Base-by-base conservation (phyloP, 64 coral and sea anemone species). In the Platygyra sinensis region DNA sequence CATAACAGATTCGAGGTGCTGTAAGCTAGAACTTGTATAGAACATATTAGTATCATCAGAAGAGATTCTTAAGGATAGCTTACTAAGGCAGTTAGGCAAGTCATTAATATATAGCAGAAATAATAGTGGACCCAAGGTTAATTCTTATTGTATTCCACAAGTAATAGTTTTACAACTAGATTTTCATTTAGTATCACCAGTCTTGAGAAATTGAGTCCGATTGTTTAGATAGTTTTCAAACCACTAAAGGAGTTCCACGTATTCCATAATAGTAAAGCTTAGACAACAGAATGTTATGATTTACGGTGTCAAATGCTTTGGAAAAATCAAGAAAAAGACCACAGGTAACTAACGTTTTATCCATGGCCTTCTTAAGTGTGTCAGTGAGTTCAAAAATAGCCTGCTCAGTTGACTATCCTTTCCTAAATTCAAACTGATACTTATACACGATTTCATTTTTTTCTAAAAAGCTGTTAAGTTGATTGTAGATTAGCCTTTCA, bases 41-140 rank as follows among this genome's bases (percentile, higher is more conserved):
- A 74, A 87, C 11, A 60, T 87, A 59, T 87, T 87, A 30, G 63
- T 87, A 74, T 87, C 67, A 32, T 87, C 85, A 73, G 85, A 67
- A 87, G 73, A 87, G 18, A 87, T 87, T 74, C 85, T 87, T 15
- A 87, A 87, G 27, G 32, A 52, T 28, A 87, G 32, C 42, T 36
- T 19, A 14, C 5, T 74, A 30, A 36, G 74, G 16, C 32, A 87
- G 38, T 87, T 52, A 10, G 30, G 69, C 29, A 75, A 61, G 46
- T 75, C 46, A 74, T 87, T 87, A 25, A 87, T 52, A 33, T 87
- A 87, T 74, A 87, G 22, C 16, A 87, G 86, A 55, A 87, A 87
- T 13, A 87, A 24, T 24, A 87, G 30, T 27, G 86, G 86, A 14
- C 86, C 86, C 33, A 74, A 30, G 24, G 67, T 38, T 74, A 67